Evolutionary conservation across 2,113 vertebrate species (phyloP), one percentile per base, ranked within the genome.

Genomic region (Notarius lentiginosus): DNA sequence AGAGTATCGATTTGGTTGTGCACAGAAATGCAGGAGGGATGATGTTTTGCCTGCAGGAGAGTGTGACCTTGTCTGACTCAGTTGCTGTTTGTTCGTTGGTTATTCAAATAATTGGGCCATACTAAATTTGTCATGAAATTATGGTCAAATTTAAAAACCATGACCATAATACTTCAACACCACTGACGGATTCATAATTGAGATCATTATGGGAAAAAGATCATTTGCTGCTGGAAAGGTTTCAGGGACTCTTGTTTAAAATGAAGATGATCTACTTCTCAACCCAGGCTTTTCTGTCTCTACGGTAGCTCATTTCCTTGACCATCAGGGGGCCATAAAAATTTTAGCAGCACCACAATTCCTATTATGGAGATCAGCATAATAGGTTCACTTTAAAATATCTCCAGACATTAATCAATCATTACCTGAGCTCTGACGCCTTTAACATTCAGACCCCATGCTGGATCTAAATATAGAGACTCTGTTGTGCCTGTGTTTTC

Each of bases 361-460:
- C 66, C 70, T 84, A 82, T 86, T 84, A 86, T 85, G 86, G 81
- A 84, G 76, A 90, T 90, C 86, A 90, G 84, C 56, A 84, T 55
- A 81, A 75, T 47, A 14, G 75, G 70, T 56, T 84, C 68, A 79
- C 49, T 82, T 49, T 24, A 63, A 82, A 80, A 80, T 41, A 22
- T 27, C 82, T 84, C 80, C 72, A 53, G 84, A 70, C 85, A 89
- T 90, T 88, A 90, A 90, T 89, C 88, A 86, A 73, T 88, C 86
- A 91, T 90, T 91, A 85, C 51, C 61, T 72, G 55, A 79, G 77
- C 86, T 73, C 86, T 27, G 41, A 63, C 30, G 83, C 70, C 77
- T 61, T 84, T 65, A 72, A n/a, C 22, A 34, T 51, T 11, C 53
- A 88, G 83, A 41, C 75, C 51, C 20, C 83, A 83, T 84, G 68